Conservation (phyloP, 2,888 invertebrate genomes). For the Tubulanus polymorphus region DNA sequence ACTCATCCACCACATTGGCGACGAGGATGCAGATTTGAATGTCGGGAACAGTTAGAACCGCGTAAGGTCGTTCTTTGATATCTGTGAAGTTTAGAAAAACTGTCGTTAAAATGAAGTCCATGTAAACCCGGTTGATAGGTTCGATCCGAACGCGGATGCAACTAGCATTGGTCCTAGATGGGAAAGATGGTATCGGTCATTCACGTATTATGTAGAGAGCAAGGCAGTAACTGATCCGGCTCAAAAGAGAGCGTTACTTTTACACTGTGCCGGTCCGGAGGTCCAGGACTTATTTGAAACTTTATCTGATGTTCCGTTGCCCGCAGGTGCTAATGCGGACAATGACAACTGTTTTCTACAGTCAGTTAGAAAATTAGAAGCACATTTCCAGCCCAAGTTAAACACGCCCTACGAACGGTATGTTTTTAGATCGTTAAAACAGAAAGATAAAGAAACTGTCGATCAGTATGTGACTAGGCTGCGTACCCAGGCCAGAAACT, state of each 20-base stretch:
- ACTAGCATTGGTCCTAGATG: not conserved
- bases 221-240: not conserved
- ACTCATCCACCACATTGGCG: no score
- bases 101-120: no score
- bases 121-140: not conserved
- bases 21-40: no score
- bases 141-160: conserved; percentile 3
- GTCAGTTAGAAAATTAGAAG: not conserved
- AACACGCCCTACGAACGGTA: conserved; percentile 6
- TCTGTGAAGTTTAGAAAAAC: no score
- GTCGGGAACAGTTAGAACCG: no score
- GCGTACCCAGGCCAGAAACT: no score
- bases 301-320: not conserved
- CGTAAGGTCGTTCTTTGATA: no score
- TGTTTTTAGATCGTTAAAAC: no score
- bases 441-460: no score
- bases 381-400: conserved; percentile 2
- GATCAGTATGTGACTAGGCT: no score
- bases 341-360: no score
- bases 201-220: not conserved
- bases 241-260: not conserved
- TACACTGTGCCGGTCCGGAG: conserved; percentile 5
- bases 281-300: conserved; percentile 7
- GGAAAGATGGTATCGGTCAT: conserved; percentile 6
- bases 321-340: not conserved